These are phyloP conservation scores for Proisotoma minuta DNA, from an alignment of 2,888 invertebrate genomes.

Conservation along the genomic window DNA sequence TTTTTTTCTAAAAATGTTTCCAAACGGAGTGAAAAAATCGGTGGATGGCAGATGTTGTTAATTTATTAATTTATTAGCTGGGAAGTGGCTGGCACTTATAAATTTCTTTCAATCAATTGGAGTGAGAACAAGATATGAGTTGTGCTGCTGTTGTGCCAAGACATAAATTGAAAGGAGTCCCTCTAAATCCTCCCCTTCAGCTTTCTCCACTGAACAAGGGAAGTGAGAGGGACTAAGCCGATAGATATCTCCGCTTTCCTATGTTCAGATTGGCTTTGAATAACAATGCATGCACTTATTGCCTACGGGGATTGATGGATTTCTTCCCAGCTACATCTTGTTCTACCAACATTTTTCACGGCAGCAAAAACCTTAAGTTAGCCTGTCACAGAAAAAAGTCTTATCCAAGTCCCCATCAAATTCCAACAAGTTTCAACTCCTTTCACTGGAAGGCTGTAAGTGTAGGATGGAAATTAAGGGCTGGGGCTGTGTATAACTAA, in stretches of 20 bases:
- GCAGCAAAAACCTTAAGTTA: neutral
- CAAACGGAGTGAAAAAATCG: too few relatives aligned
- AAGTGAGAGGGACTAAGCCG: neutral
- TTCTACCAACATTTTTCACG: neutral
- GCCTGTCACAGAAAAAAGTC: neutral
- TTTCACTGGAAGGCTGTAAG: neutral
- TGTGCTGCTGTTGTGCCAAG: neutral
- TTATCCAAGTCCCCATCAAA: too few relatives aligned
- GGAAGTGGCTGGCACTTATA: too few relatives aligned
- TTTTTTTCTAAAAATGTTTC: too few relatives aligned
- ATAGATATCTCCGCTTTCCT: neutral
- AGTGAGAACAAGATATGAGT: too few relatives aligned
- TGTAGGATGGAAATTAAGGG: too few relatives aligned
- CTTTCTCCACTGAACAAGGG: neutral
- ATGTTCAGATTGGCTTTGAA: conserved; percentile 40
- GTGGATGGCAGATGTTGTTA: too few relatives aligned
- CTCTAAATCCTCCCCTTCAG: neutral
- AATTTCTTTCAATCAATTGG: too few relatives aligned
- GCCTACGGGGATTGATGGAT: conserved; percentile 37
- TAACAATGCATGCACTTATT: conserved; percentile 41
- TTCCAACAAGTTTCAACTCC: too few relatives aligned
- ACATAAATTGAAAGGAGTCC: too few relatives aligned
- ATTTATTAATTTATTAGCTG: too few relatives aligned
- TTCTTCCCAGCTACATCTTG: conserved; percentile 7
- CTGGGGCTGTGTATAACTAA: too few relatives aligned